These are phyloP conservation scores for Paracyclopina nana DNA, from an alignment of 1,140 invertebrate genomes.

Conservation along the genomic window DNA sequence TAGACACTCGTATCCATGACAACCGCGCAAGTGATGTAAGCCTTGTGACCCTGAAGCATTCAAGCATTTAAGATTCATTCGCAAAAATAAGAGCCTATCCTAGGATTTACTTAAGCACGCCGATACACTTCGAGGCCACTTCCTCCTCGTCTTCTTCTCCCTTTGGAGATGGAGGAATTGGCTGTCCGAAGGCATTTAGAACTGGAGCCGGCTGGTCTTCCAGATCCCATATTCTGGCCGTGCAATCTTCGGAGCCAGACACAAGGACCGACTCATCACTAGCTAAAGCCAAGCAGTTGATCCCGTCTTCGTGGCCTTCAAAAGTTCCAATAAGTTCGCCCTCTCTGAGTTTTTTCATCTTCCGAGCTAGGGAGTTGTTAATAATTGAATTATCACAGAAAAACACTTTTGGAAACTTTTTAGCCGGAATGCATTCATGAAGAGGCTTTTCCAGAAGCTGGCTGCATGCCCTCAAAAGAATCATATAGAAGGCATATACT, in stretches of 20 bases:
- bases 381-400: no score
- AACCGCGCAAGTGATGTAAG: constrained; percentile 32
- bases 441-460: no score
- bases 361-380: no score
- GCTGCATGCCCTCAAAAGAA: no score
- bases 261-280: constrained; percentile 34
- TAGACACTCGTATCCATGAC: constrained; percentile 32
- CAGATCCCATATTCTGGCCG: constrained; percentile 31
- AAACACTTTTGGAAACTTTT: no score
- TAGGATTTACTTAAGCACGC: constrained; percentile 21
- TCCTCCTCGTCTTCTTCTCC: constrained; percentile 25
- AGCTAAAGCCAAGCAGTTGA: constrained; percentile 36
- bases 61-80: not conserved
- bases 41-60: not conserved
- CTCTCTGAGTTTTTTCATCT: not conserved
- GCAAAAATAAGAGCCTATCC: not conserved
- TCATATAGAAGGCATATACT: no score
- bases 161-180: no score
- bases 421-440: no score
- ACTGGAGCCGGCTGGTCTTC: no score
- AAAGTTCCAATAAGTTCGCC: constrained; percentile 17
- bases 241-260: constrained; percentile 34
- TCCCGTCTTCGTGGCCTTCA: constrained; percentile 28
- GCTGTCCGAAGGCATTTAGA: no score
- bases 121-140: constrained; percentile 26